Percentiles rank a stretch among this genome's conserved stretches.
Conservation (phyloP, 2,113 vertebrate genomes). For the Gopherus evgoodei region DNA sequence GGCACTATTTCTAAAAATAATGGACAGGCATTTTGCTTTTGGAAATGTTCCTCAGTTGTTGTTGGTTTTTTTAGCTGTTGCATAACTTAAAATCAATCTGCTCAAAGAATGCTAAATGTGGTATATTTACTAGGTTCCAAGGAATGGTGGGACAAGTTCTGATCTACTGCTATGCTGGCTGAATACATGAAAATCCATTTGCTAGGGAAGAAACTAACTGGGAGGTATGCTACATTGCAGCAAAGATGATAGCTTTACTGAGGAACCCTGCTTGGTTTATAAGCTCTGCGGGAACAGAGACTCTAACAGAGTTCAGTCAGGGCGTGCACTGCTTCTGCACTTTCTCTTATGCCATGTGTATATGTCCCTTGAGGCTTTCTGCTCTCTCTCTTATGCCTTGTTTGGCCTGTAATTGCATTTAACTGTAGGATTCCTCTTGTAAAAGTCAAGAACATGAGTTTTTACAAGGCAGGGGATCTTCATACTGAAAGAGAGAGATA, state of each 20-base stretch:
- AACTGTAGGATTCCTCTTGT: background rate
- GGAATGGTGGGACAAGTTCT: background rate
- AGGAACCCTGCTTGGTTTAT: background rate
- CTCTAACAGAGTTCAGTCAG: background rate
- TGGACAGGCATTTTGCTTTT: background rate
- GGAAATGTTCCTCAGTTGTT: background rate
- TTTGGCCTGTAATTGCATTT: background rate
- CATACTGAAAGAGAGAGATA: background rate
- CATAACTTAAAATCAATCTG: background rate
- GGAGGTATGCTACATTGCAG: background rate
- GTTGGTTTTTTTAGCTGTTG: fast-evolving
- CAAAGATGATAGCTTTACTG: background rate
- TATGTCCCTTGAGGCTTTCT: background rate
- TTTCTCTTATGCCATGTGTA: background rate
- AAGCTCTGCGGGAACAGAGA: background rate
- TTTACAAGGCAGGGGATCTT: background rate
- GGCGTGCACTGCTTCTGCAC: background rate
- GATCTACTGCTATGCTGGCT: background rate
- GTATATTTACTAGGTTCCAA: background rate
- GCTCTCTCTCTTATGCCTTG: background rate
- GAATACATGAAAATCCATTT: background rate
- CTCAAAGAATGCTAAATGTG: background rate
- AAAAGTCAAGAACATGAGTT: background rate
- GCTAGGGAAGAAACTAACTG: background rate
- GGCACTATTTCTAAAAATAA: background rate